A percentile compares a stretch with the other conserved stretches of the same genome.
These are phyloP conservation scores for Galerucella nymphaeae DNA, from an alignment of 2,888 invertebrate genomes.

Conservation along the genomic window DNA sequence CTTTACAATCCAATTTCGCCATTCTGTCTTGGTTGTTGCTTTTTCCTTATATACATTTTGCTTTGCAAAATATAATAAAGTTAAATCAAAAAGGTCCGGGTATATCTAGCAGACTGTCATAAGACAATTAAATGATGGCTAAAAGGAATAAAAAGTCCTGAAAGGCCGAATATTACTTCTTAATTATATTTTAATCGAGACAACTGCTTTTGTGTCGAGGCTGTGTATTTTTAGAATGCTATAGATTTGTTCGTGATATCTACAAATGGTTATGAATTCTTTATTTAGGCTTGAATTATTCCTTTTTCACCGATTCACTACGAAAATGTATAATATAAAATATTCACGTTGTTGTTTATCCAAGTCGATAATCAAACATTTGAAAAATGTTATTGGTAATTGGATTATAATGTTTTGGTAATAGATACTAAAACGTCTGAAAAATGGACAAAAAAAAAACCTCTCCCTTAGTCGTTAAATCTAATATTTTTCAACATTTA, in stretches of 20 bases:
- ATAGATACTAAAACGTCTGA: no score
- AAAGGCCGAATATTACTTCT: constrained; percentile 18
- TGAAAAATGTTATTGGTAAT: background rate
- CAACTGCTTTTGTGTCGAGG: background rate
- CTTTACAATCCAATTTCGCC: constrained; percentile 28
- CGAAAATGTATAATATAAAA: background rate
- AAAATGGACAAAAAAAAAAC: no score
- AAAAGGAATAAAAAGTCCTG: constrained; percentile 23
- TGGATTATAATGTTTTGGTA: background rate
- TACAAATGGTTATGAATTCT: constrained; percentile 3
- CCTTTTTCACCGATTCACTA: background rate
- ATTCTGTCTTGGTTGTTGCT: constrained; percentile 35
- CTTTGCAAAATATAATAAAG: constrained; percentile 34
- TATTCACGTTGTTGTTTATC: background rate
- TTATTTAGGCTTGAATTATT: background rate
- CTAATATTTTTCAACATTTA: no score
- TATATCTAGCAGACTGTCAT: background rate
- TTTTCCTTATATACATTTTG: constrained; percentile 29
- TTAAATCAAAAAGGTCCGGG: constrained; percentile 30
- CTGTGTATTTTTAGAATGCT: no score
- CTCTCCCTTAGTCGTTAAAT: no score
- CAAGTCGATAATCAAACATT: background rate
- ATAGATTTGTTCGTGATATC: background rate
- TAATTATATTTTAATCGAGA: constrained; percentile 22
- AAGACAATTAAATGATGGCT: constrained; percentile 34